Evolutionary conservation across 2,888 invertebrate genomes (phyloP).

Genomic region (Drosophila barbarae): DNA sequence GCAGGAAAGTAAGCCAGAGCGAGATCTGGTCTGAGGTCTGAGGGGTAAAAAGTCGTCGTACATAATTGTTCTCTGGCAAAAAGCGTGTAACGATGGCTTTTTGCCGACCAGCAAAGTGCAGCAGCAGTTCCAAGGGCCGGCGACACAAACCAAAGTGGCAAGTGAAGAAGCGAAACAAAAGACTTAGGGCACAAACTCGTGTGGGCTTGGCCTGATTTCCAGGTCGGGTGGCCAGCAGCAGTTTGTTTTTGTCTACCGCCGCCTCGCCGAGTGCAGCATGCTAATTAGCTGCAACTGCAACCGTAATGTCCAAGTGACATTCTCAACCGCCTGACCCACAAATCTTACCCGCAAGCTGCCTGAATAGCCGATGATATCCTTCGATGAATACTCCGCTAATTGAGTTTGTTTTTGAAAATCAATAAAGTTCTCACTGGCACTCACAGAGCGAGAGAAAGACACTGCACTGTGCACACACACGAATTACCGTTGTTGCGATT

Average conservation of each 20-base stretch:
- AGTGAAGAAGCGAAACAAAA: conserved; percentile 47
- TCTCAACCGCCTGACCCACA: conserved; percentile 38
- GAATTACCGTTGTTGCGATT: conserved; percentile 65
- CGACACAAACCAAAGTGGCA: conserved; percentile 21
- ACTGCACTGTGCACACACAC: conserved; percentile 31
- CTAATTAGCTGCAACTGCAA: conserved; percentile 46
- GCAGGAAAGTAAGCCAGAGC: conserved; percentile 34
- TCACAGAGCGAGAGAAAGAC: conserved; percentile 24
- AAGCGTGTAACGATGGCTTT: conserved; percentile 17
- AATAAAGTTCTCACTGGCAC: conserved; percentile 39
- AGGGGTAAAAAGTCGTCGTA: conserved; percentile 1
- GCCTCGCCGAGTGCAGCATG: conserved; percentile 28
- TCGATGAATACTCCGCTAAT: conserved; percentile 20
- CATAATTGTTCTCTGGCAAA: conserved; percentile 34
- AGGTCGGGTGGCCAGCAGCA: conserved; percentile 28
- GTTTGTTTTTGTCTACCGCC: conserved; percentile 5
- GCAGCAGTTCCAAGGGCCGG: conserved; percentile 24
- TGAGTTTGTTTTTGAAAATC: conserved; percentile 17
- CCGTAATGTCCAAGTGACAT: conserved; percentile 30
- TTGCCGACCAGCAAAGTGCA: conserved; percentile 16
- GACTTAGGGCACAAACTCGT: conserved; percentile 62
- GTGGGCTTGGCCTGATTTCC: conserved; percentile 39
- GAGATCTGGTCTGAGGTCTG: not conserved
- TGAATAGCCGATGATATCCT: conserved; percentile 33
- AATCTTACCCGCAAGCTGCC: conserved; percentile 35